phyloP scores from a whole-genome alignment of 1,140 invertebrate genomes.

The Megalonaias nervosa region DNA sequence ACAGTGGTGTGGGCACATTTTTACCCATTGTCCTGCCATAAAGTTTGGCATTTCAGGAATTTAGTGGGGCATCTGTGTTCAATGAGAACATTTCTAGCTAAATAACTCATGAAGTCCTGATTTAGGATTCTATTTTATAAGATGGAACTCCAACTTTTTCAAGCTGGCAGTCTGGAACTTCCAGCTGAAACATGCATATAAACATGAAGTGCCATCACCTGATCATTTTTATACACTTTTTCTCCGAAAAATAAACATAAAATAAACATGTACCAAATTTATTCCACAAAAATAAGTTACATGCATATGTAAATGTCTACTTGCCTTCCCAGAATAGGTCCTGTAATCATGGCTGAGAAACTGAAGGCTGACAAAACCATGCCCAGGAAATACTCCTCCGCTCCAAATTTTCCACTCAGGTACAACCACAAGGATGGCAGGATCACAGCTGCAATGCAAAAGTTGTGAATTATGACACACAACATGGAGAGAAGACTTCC shows the following conservation, averaged over 20 bases:
- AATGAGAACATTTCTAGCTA: no score
- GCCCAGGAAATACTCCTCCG: conserved; percentile 55
- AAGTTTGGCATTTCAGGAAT: no score
- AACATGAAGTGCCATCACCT: neutral
- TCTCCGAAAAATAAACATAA: conserved; percentile 4
- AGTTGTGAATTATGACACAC: neutral
- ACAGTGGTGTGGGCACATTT: no score
- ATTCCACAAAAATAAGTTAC: neutral
- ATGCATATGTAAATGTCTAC: no score
- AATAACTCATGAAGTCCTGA: no score
- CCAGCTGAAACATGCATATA: neutral
- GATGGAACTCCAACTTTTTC: no score
- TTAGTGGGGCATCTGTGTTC: no score
- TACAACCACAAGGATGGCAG: conserved; percentile 66
- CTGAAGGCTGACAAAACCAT: conserved; percentile 61
- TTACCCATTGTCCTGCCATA: no score
- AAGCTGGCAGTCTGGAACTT: no score
- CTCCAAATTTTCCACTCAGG: conserved; percentile 47
- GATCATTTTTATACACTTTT: no score
- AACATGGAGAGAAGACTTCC: no score
- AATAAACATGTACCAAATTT: neutral
- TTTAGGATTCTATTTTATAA: no score
- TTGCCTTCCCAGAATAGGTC: conserved; percentile 61
- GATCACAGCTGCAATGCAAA: conserved; percentile 58
- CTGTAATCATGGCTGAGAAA: conserved; percentile 56